Conservation (phyloP, 2,888 invertebrate species). For the Notocelia uddmanniana region DNA sequence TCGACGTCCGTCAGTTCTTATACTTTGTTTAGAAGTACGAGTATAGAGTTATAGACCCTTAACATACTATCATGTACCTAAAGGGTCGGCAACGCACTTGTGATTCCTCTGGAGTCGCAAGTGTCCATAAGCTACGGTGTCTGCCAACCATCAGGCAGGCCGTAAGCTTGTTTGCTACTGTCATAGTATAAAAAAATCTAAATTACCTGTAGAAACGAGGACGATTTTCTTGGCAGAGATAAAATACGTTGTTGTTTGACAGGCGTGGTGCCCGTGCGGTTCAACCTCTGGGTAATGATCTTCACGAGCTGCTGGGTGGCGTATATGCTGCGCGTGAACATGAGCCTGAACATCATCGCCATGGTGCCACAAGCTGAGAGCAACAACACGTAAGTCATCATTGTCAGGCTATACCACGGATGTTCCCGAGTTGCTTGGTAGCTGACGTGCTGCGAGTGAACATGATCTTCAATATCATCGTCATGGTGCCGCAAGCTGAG, state of each 20-base stretch:
- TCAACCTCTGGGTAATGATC: constrained; percentile 87
- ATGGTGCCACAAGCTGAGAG: constrained; percentile 85
- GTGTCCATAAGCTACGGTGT: no score
- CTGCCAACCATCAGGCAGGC: no score
- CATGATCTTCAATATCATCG: constrained; percentile 91
- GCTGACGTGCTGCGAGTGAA: constrained; percentile 72
- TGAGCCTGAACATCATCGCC: constrained; percentile 90
- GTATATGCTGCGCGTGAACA: constrained; percentile 91
- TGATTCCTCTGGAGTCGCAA: no score
- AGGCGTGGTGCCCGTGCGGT: constrained; percentile 76
- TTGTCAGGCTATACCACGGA: constrained; percentile 63
- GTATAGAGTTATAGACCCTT: no score
- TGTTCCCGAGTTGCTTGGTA: constrained; percentile 89
- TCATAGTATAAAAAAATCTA: no score
- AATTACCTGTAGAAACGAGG: background rate
- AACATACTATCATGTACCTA: no score
- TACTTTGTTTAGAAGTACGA: no score
- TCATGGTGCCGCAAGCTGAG: constrained; percentile 86
- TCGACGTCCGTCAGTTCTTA: no score
- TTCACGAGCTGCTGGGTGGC: constrained; percentile 90
- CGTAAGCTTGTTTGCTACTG: no score
- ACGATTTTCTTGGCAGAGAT: background rate
- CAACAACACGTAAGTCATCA: constrained; percentile 64
- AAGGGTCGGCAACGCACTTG: no score
- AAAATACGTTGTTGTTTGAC: constrained; percentile 51